Percentiles rank a stretch among this genome's conserved stretches.
Conservation (phyloP, 2,797 vertebrate species). For the Arctocebus calabarensis region DNA sequence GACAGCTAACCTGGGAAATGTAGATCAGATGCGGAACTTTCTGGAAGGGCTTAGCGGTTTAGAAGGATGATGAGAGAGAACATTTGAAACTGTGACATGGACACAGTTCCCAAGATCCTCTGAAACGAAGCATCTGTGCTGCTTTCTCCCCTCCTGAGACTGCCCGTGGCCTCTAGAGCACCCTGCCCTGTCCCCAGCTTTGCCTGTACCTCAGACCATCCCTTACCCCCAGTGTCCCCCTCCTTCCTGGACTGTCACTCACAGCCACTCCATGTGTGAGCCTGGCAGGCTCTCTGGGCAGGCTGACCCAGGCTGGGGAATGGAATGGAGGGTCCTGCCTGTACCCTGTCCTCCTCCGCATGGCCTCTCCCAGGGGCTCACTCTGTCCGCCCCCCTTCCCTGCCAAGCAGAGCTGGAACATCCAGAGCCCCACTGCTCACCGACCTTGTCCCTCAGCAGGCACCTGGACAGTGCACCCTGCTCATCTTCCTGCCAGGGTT, state of each 20-base stretch:
- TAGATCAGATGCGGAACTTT: background rate
- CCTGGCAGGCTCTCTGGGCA: background rate
- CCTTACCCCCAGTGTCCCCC: background rate
- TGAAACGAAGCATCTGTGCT: background rate
- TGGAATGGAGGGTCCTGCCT: background rate
- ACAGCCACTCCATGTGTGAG: background rate
- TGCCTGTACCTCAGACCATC: background rate
- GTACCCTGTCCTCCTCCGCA: background rate
- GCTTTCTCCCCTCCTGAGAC: background rate
- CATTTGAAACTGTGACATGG: background rate
- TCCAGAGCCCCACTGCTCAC: background rate
- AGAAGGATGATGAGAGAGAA: background rate
- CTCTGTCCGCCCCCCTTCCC: background rate
- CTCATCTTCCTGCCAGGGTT: slow-evolving; percentile 55
- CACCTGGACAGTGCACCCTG: slow-evolving; percentile 68
- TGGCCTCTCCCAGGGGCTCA: background rate
- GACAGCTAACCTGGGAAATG: background rate
- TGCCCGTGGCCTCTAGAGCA: background rate
- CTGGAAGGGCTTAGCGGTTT: background rate
- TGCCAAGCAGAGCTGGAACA: background rate
- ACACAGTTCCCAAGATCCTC: background rate
- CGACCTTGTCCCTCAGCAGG: slow-evolving; percentile 39
- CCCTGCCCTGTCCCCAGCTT: too few relatives aligned
- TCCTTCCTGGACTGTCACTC: background rate
- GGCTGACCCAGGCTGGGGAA: background rate